Conservation (phyloP, 2,888 invertebrate species). For the Xylota sylvarum region DNA sequence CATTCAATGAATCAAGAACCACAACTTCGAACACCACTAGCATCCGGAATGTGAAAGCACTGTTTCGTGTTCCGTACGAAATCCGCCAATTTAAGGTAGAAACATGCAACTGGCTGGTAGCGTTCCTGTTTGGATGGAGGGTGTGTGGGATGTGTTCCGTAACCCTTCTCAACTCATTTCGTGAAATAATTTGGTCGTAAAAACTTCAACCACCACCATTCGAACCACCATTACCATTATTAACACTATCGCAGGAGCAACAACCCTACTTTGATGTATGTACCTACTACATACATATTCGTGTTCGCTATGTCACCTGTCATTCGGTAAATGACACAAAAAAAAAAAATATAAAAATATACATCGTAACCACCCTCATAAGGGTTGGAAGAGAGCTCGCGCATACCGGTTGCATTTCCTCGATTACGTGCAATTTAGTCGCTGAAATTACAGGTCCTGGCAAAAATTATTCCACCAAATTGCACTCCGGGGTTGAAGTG, state of each 20-base stretch:
- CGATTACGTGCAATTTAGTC: conserved; percentile 66
- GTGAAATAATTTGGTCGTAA: conserved; percentile 47
- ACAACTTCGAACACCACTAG: conserved; percentile 45
- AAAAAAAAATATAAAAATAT: conserved; percentile 19
- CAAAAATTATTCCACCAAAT: conserved; percentile 67
- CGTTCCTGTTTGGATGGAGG: not conserved
- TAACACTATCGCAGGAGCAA: conserved; percentile 23
- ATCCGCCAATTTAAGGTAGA: conserved; percentile 40
- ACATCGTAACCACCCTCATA: conserved; percentile 9
- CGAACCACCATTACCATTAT: conserved; percentile 17
- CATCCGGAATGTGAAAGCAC: conserved; percentile 29
- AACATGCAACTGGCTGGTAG: conserved; percentile 20
- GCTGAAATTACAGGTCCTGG: conserved; percentile 50
- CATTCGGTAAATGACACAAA: conserved; percentile 56
- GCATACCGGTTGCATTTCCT: conserved; percentile 68
- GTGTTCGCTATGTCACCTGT: conserved; percentile 64
- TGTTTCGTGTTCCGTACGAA: conserved; percentile 35
- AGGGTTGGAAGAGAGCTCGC: conserved; percentile 8
- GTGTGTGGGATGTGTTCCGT: conserved; percentile 5
- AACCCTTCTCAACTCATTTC: conserved; percentile 54
- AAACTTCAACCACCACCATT: conserved; percentile 19
- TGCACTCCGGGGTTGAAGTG: conserved; percentile 44
- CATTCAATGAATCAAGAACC: conserved; percentile 38
- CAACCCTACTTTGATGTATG: conserved; percentile 59
- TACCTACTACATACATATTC: conserved; percentile 23